Evolutionary conservation across 1,140 invertebrate genomes (phyloP).

Genomic region (Gryon sp.): DNA sequence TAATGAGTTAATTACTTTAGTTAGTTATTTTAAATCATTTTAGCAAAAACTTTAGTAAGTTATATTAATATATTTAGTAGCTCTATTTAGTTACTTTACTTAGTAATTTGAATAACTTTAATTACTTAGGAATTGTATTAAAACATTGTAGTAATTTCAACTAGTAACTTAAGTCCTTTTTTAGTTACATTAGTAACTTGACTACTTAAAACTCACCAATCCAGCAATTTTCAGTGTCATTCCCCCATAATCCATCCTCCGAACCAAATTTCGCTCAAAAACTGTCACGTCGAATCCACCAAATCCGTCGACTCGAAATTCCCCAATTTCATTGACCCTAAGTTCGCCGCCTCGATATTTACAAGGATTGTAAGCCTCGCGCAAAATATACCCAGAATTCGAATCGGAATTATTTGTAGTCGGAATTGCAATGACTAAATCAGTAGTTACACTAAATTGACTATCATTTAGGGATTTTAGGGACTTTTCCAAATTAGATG

Average conservation of each 20-base stretch:
- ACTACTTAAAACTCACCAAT: slow-evolving; percentile 19
- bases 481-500: not conserved
- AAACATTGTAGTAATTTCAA: too few species aligned
- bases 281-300: slow-evolving; percentile 5
- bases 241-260: slow-evolving; percentile 7
- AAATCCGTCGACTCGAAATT: not conserved
- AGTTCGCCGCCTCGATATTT: slow-evolving; percentile 5
- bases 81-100: too few species aligned
- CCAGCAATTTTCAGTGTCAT: slow-evolving; percentile 28
- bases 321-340: slow-evolving; percentile 20
- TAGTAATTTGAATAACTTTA: too few species aligned
- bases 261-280: slow-evolving; percentile 25
- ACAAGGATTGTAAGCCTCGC: slow-evolving; percentile 7
- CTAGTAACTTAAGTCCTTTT: too few species aligned
- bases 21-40: too few species aligned
- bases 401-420: not conserved
- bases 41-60: too few species aligned
- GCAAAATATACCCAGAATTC: not conserved
- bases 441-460: not conserved
- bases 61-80: not conserved
- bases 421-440: not conserved
- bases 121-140: too few species aligned
- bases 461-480: not conserved
- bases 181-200: too few species aligned
- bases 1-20: too few species aligned